Evolutionary conservation across 2,888 invertebrate genomes (phyloP).

Genomic region (Ypsolopha sequella): DNA sequence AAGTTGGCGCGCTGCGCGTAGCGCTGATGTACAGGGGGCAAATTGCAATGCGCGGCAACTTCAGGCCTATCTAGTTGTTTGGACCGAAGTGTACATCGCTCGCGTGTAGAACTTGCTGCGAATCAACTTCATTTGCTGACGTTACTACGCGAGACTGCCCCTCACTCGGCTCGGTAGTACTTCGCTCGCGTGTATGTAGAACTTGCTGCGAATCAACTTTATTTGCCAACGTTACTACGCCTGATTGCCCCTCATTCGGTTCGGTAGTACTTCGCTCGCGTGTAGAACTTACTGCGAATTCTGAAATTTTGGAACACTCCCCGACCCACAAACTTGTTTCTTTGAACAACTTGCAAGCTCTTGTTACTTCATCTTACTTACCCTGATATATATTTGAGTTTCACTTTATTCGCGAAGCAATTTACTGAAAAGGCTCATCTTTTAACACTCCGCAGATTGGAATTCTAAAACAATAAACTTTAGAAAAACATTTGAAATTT

Average conservation of each 20-base stretch:
- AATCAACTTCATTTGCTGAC: no score
- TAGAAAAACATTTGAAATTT: background rate
- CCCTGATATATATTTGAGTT: background rate
- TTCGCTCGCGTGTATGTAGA: no score
- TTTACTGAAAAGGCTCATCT: background rate
- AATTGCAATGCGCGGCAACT: no score
- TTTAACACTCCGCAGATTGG: constrained; percentile 2
- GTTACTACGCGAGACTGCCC: no score
- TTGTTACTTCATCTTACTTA: background rate
- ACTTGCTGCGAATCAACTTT: no score
- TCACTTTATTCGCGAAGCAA: constrained; percentile 1
- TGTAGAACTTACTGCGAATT: background rate
- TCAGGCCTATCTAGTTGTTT: no score
- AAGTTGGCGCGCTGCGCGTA: no score
- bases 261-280: no score
- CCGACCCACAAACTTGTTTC: background rate
- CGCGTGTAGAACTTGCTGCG: no score
- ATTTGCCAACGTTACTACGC: background rate
- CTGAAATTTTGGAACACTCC: background rate
- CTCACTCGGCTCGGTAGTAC: no score
- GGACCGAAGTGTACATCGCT: no score
- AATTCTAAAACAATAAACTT: background rate
- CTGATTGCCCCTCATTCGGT: background rate
- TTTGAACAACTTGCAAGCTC: constrained; percentile 1
- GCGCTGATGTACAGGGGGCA: no score